Percentiles rank a stretch among this genome's conserved stretches.
phyloP scores from a whole-genome alignment of 2,113 vertebrate genomes.

The Festucalex cinctus region DNA sequence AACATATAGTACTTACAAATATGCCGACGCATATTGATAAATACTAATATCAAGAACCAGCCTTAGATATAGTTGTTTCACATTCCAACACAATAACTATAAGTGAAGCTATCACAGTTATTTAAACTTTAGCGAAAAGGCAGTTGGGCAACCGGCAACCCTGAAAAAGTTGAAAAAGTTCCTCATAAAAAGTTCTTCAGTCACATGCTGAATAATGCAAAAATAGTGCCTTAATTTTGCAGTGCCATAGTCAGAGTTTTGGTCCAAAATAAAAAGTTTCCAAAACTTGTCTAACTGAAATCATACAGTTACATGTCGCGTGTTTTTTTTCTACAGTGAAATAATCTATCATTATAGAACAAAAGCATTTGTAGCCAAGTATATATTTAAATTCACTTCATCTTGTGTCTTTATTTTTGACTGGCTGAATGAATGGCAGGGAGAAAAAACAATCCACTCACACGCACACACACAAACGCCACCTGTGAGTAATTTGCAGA shows the following conservation, averaged over 20 bases:
- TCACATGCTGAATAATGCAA: not conserved
- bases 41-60: too few species aligned
- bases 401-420: conserved; percentile 25
- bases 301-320: not conserved
- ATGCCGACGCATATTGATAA: too few species aligned
- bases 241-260: not conserved
- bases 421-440: not conserved
- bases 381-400: conserved; percentile 20
- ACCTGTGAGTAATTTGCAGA: conserved; percentile 38
- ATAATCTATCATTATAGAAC: too few species aligned
- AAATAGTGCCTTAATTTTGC: not conserved
- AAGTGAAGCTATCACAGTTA: too few species aligned
- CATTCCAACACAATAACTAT: too few species aligned
- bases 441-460: not conserved
- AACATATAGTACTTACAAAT: too few species aligned
- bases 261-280: not conserved
- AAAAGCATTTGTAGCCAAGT: conserved; percentile 6
- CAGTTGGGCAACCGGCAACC: too few species aligned
- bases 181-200: too few species aligned
- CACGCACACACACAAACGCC: too few species aligned
- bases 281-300: not conserved
- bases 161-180: too few species aligned
- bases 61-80: too few species aligned
- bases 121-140: too few species aligned
- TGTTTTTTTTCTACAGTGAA: not conserved